Percentiles rank a stretch among this genome's conserved stretches.
phyloP scores from a whole-genome alignment of 2,113 vertebrate species.

The Hyaena hyaena region DNA sequence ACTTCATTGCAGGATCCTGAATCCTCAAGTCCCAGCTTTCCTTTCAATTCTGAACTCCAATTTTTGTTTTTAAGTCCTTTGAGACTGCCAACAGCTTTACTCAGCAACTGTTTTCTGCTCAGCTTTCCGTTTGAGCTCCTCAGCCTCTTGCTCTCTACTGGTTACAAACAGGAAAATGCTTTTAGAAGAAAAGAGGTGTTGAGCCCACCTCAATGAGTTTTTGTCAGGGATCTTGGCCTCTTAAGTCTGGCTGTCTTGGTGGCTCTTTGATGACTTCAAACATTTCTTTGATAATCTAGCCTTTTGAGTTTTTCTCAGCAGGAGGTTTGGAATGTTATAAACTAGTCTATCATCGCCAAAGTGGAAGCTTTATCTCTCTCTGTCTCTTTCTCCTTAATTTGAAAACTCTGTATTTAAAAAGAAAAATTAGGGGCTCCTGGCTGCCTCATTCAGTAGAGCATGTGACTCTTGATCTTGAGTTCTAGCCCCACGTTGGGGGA shows the following conservation, averaged over 20 bases:
- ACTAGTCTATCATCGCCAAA: neutral
- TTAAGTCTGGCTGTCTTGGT: neutral
- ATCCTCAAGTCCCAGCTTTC: neutral
- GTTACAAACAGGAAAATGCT: neutral
- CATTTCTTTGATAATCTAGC: neutral
- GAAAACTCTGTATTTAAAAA: neutral
- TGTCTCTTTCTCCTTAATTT: neutral
- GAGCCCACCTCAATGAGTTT: neutral
- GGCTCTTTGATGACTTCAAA: neutral
- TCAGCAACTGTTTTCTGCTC: slow-evolving; percentile 30
- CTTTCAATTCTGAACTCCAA: slow-evolving; percentile 12
- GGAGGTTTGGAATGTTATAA: neutral
- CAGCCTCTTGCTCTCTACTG: neutral
- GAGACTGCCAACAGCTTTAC: neutral
- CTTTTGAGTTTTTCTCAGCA: neutral
- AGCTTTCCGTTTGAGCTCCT: neutral
- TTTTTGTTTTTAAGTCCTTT: neutral
- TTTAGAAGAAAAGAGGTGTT: neutral
- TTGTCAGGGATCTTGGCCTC: neutral
- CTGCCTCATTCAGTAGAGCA: neutral
- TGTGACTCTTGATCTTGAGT: neutral
- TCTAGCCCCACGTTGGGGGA: neutral
- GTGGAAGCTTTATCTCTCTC: neutral
- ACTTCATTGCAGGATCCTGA: neutral
- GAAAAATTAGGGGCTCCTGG: neutral